These are phyloP conservation scores for Phengaris arion DNA, from an alignment of 2,888 invertebrate species.

Conservation along the genomic window DNA sequence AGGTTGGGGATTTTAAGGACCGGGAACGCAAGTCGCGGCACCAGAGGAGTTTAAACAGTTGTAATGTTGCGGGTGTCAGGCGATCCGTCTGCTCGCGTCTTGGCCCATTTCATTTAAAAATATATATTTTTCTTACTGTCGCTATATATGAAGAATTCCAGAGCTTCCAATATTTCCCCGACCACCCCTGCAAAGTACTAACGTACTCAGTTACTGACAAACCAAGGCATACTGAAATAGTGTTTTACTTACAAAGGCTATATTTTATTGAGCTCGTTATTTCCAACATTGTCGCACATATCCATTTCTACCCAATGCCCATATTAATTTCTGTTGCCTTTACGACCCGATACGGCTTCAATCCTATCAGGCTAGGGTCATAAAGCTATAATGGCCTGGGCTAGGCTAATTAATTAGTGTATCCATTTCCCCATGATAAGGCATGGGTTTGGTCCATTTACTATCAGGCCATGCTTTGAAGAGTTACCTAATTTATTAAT, in stretches of 20 bases:
- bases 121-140: too few species aligned
- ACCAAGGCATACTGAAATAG: neutral
- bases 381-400: constrained; percentile 74
- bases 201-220: too few species aligned
- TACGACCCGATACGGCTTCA: constrained; percentile 20
- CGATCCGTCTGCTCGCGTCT: too few species aligned
- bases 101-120: too few species aligned
- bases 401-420: constrained; percentile 74
- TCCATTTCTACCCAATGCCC: neutral
- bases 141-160: too few species aligned
- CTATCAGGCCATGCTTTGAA: neutral
- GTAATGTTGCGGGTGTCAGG: too few species aligned
- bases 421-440: constrained; percentile 53
- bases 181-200: too few species aligned
- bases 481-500: neutral
- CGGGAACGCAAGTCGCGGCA: too few species aligned
- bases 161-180: too few species aligned
- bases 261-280: neutral
- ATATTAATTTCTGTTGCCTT: constrained; percentile 25
- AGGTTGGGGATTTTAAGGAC: too few species aligned
- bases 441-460: constrained; percentile 10
- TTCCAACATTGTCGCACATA: neutral
- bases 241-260: neutral
- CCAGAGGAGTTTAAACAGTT: too few species aligned
- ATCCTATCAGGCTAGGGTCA: constrained; percentile 47